Evolutionary conservation across 2,888 invertebrate species (phyloP).

Genomic region (Panorpa germanica): DNA sequence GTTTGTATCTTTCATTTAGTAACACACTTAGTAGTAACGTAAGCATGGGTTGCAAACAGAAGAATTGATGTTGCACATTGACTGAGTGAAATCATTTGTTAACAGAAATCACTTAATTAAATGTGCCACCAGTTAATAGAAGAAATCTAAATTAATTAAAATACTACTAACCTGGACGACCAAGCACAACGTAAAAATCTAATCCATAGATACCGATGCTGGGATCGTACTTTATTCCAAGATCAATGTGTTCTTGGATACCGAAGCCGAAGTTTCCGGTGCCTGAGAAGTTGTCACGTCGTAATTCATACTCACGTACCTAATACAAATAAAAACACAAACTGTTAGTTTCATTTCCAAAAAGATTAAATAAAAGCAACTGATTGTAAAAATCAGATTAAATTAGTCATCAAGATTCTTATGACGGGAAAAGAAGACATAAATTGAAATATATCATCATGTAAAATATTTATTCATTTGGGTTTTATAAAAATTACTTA

Average conservation of each 20-base stretch:
- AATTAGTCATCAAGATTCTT: not conserved
- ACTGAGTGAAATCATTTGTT: constrained; percentile 22
- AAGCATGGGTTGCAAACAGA: too few relatives aligned
- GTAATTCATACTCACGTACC: constrained; percentile 96
- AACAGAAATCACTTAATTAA: constrained; percentile 24
- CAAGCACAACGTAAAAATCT: constrained; percentile 98
- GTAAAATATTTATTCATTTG: too few relatives aligned
- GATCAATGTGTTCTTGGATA: constrained; percentile 99
- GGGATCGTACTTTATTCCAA: constrained; percentile 97
- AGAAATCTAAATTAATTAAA: constrained; percentile 5
- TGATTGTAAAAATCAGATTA: not conserved
- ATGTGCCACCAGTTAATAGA: constrained; percentile 19
- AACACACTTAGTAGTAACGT: too few relatives aligned
- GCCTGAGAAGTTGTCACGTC: constrained; percentile 92
- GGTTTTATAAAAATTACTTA: too few relatives aligned
- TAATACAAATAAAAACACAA: constrained; percentile 19
- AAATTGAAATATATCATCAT: too few relatives aligned
- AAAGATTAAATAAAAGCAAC: not conserved
- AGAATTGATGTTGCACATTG: too few relatives aligned
- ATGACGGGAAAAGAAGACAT: constrained; percentile 3
- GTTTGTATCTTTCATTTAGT: too few relatives aligned
- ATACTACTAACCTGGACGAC: constrained; percentile 65
- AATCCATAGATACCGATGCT: constrained; percentile 98
- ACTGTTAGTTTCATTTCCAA: not conserved
- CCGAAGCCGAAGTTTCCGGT: constrained; percentile 99